Base-by-base conservation (phyloP, 2,888 invertebrate genomes). In the Schizaphis graminum region DNA sequence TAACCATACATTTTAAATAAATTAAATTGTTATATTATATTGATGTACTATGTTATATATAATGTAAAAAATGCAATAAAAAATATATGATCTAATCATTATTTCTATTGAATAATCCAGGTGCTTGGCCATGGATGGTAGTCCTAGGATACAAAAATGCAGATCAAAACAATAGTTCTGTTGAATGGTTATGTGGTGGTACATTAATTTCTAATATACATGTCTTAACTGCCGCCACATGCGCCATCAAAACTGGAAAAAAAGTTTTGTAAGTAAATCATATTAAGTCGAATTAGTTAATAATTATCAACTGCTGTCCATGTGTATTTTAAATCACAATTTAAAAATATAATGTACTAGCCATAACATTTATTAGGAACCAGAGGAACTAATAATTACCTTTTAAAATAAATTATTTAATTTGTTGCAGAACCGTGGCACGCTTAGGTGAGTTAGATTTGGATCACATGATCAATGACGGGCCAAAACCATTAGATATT, bases 71-170 rank as follows among this genome's bases (percentile, higher is more conserved):
- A 35, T 77, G 35, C 21, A 35, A 7, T 35, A 1, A 21, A 8
- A 35, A 77, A 35, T 77, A 0, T 7, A 77, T 35, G 8, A 77
- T 3, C 2, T 49, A 13, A 28, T 86, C 4, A 28, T 56, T 47
- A n/a, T 49, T n/a, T 47, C 10, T 28, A 16, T 16, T 86, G 16
- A 86, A 47, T 35, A 28, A 86, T 35, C 1, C 67, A 91, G 91
- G 49, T n/a, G 49, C 61, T 67, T 91, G 91, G 91, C 91, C 91
- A 3, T 91, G 91, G 91, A 77, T 77, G 49, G 91, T 77, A 26
- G 91, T 53, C 49, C 35, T 91, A 26, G 98, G 98, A 0, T 98
- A 94, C 67, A 35, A 96, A 94, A 96, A 96, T 35, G 41, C 87
- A 28, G 57, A 94, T 67, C 35, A 94, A 94, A 24, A 94, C 95